Evolutionary conservation across 1,140 invertebrate species (phyloP), one percentile per base, ranked within the genome.

Genomic region (Tetramorium alpestre): DNA sequence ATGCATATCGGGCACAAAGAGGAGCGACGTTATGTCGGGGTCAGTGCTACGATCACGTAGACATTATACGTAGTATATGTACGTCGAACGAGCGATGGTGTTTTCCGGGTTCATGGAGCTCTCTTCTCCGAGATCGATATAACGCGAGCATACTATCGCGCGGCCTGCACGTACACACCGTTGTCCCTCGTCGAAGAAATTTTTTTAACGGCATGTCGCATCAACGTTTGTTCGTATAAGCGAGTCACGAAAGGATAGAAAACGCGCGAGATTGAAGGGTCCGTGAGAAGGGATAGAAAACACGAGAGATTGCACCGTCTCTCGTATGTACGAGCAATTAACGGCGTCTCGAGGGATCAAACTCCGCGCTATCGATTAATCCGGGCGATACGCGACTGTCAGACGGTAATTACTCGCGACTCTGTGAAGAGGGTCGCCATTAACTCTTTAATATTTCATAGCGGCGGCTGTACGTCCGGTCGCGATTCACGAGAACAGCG

Each of bases 31-130:
- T 78, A 58, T 73, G 67, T 84, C 80, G 80, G 87, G 90, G 90
- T 91, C 89, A 91, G 89, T 90, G 87, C 80, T 85, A 87, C 78
- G 89, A 91, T 87, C 85, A 89, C 69, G 87, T 84, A 77, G 78
- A 73, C 70, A 62, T 85, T 67, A 25, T 33, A 54, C 81, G 62
- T 56, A 49, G 60, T 78, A 56, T 56, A 90, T 85, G 38, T 41
- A 78, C 62, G 56, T 51, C 72, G 58, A 85, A 77, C 56, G 25
- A 47, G 62, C 75, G 72, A 33, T 81, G 73, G 65, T 77, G 75
- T 88, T 54, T 54, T 88, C 76, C 81, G 77, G 76, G 82, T 81
- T 90, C 72, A 72, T 64, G 51, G 80, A 73, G 80, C 41, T 73
- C 82, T 81, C 82, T 44, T 86, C 60, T 56, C 4, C 65, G 54